Conservation (phyloP, 2,888 invertebrate species). For the Rhimphoctona megacephalus region DNA sequence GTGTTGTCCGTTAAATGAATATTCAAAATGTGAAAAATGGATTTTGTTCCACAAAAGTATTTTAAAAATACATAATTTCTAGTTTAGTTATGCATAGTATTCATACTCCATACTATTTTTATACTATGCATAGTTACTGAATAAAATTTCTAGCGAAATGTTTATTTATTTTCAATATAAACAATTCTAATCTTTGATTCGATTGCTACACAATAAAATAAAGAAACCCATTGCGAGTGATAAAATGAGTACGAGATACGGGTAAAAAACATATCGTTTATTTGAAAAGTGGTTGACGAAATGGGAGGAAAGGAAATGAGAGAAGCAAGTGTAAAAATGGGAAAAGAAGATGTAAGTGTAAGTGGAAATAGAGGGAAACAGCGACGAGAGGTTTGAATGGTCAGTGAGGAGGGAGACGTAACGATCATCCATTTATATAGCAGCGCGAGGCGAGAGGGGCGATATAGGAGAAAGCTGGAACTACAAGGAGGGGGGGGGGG, state of each 20-base stretch:
- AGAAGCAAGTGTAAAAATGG: slow-evolving; percentile 39
- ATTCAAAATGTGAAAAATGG: too few species aligned
- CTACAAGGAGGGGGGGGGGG: neutral
- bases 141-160: too few species aligned
- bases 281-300: slow-evolving; percentile 66
- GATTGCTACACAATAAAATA: neutral
- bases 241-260: slow-evolving; percentile 4
- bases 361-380: slow-evolving; percentile 38
- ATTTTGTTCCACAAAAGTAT: too few species aligned
- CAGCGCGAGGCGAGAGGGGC: slow-evolving; percentile 22
- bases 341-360: slow-evolving; percentile 21
- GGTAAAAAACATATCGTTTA: slow-evolving; percentile 68
- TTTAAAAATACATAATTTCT: too few species aligned
- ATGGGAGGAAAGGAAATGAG: slow-evolving; percentile 53
- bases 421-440: slow-evolving; percentile 72
- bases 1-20: too few species aligned
- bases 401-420: slow-evolving; percentile 62
- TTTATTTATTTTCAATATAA: neutral
- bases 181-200: neutral
- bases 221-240: neutral
- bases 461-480: slow-evolving; percentile 14
- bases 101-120: too few species aligned
- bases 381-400: slow-evolving; percentile 60
- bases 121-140: neutral
- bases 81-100: too few species aligned